Base-by-base conservation (phyloP, 2,888 invertebrate genomes). In the Parnassius apollo region DNA sequence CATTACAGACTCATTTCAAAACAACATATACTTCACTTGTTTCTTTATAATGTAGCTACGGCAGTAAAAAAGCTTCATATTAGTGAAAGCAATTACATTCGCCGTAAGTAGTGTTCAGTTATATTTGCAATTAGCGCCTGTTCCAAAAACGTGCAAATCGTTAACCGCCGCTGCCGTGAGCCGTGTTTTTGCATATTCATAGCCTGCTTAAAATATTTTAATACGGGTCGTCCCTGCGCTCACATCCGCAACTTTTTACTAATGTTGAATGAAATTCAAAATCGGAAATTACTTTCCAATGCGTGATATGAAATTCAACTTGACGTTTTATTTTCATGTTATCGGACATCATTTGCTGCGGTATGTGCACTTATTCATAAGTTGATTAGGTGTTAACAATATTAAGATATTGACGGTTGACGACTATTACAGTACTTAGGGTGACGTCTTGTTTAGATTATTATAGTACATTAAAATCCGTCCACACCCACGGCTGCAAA, bases 171-270 rank as follows among this genome's bases (percentile, higher is more conserved):
- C 81, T 84, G 80, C 80, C 78, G 84, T 78, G 85, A 75, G 83
- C 76, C 91, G 91, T 91, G 91, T 86, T 88, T 84, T 85, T 89
- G 91, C 91, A 91, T 91, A 91, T 91, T 91, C 91, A 91, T 91
- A 85, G 88, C 86, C 91, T 91, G 83, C 82, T 91, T 91, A 91
- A 89, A 91, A 91, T 91, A 91, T 91, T 91, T 91, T 91, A 91
- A 91, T 88, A 85, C 83, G 84, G 83, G 81, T 83, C 84, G 82
- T 77, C 83, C 83, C 77, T 79, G 72, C 80, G 72, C 78, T 76
- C 80, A 80, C 78, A 83, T 83, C 83, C 80, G 69, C 67, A 71
- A 79, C 77, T 87, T 86, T 86, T 84, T 82, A 85, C 86, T 84
- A 88, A 88, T 90, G 88, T 83, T 84, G 80, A 82, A 79, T 70